Evolutionary conservation across 2,113 vertebrate species (phyloP), one percentile per base, ranked within the genome.

Genomic region (Callospermophilus lateralis): DNA sequence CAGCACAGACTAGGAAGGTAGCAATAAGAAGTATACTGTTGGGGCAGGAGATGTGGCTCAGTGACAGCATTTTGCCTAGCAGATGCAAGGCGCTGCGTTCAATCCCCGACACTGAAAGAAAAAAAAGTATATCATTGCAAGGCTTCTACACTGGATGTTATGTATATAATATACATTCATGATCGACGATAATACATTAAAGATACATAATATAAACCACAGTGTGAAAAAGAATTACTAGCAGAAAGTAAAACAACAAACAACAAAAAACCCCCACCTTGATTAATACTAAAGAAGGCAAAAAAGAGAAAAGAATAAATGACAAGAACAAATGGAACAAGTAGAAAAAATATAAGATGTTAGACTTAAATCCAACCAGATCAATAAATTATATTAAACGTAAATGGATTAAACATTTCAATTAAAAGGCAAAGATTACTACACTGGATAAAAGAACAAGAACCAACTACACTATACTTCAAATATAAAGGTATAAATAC

Each of bases 381-480:
- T 39, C 37, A 73, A 68, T 65, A 86, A 55, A 48, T 55, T 73
- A 79, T 15, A 84, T 70, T 95, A 95, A 95, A 93, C 76, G 8
- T 90, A 96, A 96, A 79, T 87, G 39, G 22, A 58, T n/a, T 93
- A 90, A 89, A 84, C 37, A 84, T 22, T 79, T 90, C 30, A 51
- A 15, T 67, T n/a, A 95, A 96, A 95, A 70, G 61, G 48, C 32
- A 94, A 77, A 55, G 84, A 87, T 6, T 96, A 53, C 20, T 13
- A 61, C 30, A 24, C 3, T 24, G 12, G 63, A 88, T n/a, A 76
- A 96, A 95, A 34, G 51, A 68, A 1, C 9, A 58, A 92, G 42
- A 94, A 77, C 24, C n/a, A 94, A 73, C 0, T 22, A 48, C 8
- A 79, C 11, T 28, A 68, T 11, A 72, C 8, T 76, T 94, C 39